phyloP scores from a whole-genome alignment of 2,888 invertebrate species.

The Drosophila affinis region DNA sequence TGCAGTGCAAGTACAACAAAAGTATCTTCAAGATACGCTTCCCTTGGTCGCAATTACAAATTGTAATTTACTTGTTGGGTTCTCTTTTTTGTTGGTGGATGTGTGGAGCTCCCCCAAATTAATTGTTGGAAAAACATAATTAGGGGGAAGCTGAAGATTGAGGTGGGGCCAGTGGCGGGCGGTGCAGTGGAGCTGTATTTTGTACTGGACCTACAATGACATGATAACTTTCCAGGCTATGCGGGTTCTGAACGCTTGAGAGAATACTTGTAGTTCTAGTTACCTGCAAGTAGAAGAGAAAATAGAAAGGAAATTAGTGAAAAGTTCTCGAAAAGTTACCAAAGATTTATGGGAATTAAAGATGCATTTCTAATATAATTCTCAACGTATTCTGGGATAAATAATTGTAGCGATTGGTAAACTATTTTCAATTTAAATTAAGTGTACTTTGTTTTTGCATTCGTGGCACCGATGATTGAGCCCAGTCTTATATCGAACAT shows the following conservation, averaged over 20 bases:
- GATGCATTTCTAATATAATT: neutral
- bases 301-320: conserved; percentile 8
- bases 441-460: too few relatives aligned
- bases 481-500: too few relatives aligned
- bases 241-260: conserved; percentile 18
- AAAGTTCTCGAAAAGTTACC: conserved; percentile 5
- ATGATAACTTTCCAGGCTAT: conserved; percentile 12
- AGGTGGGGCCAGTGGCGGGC: neutral
- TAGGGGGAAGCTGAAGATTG: conserved; percentile 25
- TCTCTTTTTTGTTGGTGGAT: conserved; percentile 9
- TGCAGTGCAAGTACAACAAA: conserved; percentile 36
- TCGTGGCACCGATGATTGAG: too few relatives aligned
- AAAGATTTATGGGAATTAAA: neutral
- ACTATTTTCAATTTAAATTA: too few relatives aligned
- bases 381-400: too few relatives aligned
- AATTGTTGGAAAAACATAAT: conserved; percentile 55
- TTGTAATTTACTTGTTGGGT: conserved; percentile 24
- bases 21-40: conserved; percentile 69
- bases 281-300: conserved; percentile 56
- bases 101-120: conserved; percentile 39
- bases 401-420: too few relatives aligned
- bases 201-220: conserved; percentile 52
- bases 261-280: conserved; percentile 34
- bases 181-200: neutral
- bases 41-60: conserved; percentile 59